phyloP scores from a whole-genome alignment of 2,113 vertebrate genomes.

The Pteronura brasiliensis region DNA sequence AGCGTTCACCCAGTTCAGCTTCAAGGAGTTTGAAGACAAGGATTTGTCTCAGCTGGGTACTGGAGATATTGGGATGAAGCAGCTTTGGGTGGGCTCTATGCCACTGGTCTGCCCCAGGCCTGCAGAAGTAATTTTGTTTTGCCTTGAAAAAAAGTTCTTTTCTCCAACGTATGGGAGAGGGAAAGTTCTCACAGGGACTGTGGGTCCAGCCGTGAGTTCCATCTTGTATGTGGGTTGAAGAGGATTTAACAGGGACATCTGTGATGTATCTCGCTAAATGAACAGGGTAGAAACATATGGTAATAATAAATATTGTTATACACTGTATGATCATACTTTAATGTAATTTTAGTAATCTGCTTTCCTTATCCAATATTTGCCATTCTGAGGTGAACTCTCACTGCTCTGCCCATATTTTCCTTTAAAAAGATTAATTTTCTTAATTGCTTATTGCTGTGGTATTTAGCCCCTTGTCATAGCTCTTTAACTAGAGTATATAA shows the following conservation, averaged over 20 bases:
- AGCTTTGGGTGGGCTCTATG: not conserved
- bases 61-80: not conserved
- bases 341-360: conserved; percentile 32
- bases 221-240: not conserved
- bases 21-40: not conserved
- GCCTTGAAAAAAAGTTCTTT: not conserved
- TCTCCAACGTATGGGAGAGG: not conserved
- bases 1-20: not conserved
- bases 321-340: not conserved
- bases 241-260: not conserved
- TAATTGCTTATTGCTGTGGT: conserved; percentile 32
- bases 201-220: not conserved
- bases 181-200: not conserved
- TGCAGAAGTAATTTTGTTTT: not conserved
- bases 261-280: not conserved
- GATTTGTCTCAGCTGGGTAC: not conserved
- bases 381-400: conserved; percentile 42
- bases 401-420: not conserved
- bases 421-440: conserved; percentile 50
- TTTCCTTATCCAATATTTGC: conserved; percentile 23
- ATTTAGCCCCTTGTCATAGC: conserved; percentile 36
- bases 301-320: conserved; percentile 39
- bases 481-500: conserved; percentile 50
- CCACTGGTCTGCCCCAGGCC: not conserved
- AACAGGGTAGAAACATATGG: not conserved